A percentile compares a stretch with the other conserved stretches of the same genome.
These are phyloP conservation scores for Holotrichia oblita DNA, from an alignment of 1,140 invertebrate species.

Conservation along the genomic window DNA sequence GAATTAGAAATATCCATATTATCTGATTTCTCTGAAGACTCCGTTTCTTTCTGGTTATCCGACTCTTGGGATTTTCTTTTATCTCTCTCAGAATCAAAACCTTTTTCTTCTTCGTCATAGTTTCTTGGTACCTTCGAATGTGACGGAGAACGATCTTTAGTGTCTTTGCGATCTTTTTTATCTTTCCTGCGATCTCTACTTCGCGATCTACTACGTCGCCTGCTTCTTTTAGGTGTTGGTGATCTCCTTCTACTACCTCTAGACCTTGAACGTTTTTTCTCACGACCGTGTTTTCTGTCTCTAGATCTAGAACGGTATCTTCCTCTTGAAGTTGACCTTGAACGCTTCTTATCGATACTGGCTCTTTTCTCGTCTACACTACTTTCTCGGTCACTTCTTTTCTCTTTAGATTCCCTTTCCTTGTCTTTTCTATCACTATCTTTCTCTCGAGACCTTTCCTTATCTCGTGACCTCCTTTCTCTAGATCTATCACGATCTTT, in stretches of 20 bases:
- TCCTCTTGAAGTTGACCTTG: constrained; percentile 47
- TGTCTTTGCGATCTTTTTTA: constrained; percentile 51
- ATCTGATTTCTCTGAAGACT: constrained; percentile 64
- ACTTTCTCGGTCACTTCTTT: constrained; percentile 55
- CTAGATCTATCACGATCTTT: constrained; percentile 38
- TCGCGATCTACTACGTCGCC: constrained; percentile 47
- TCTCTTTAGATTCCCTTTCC: constrained; percentile 58
- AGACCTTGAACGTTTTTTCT: constrained; percentile 51
- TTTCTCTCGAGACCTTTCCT: constrained; percentile 56
- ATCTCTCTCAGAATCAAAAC: constrained; percentile 59
- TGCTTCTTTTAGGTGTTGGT: constrained; percentile 46
- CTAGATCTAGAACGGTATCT: constrained; percentile 61
- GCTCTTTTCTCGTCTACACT: constrained; percentile 50
- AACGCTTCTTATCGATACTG: constrained; percentile 45
- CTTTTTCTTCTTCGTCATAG: constrained; percentile 67
- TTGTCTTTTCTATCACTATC: constrained; percentile 50
- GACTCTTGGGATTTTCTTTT: constrained; percentile 48
- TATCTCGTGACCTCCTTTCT: constrained; percentile 48
- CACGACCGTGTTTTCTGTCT: constrained; percentile 58
- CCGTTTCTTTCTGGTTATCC: constrained; percentile 57
- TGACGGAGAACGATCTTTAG: constrained; percentile 51
- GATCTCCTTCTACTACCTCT: constrained; percentile 47
- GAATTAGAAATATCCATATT: constrained; percentile 70
- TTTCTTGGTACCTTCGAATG: constrained; percentile 62
- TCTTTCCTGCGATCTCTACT: constrained; percentile 54